Evolutionary conservation across 2,113 vertebrate genomes (phyloP), one percentile per base, ranked within the genome.

Genomic region (Mellivora capensis): DNA sequence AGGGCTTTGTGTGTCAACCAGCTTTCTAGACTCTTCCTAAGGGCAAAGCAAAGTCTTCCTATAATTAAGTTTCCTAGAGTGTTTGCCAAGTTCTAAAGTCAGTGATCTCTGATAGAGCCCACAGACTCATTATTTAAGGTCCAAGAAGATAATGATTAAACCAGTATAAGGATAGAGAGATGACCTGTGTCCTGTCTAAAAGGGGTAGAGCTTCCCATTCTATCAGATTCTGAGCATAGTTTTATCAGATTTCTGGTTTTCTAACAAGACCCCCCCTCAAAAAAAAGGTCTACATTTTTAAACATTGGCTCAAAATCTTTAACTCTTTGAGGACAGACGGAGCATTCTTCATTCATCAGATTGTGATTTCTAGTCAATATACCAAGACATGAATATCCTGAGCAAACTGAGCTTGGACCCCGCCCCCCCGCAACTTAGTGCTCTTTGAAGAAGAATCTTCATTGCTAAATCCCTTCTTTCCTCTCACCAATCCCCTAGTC

Each of bases 221-320:
- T 76, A 6, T 52, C 23, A 17, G 20, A 23, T 85, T 80, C 34
- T 20, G 8, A 59, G 14, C 20, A 15, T 47, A 8, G 0, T 83
- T 85, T 89, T 95, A 21, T 71, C 47, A 74, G 15, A 89, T 72
- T 67, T 62, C 9, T 67, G 61, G 14, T 88, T 71, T 77, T 95
- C 31, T 31, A 80, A 83, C 54, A 72, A 79, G 52, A 54, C 52
- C 0, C 17, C 20, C 47, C 61, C 29, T 27, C 10, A 7, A 0
- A 59, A 61, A 2, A 62, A 72, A 90, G n/a, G 20, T 20, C 23
- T 42, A 25, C 29, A 72, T 72, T 89, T 86, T 82, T 59, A 88
- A 96, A 96, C 21, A 82, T 12, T 52, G 77, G 34, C 10, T 57
- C 44, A 39, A 93, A 90, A 31, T 17, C 25, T 44, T 74, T 64